Evolutionary conservation across 2,888 invertebrate species (phyloP).

Genomic region (Lithophane leautieri): DNA sequence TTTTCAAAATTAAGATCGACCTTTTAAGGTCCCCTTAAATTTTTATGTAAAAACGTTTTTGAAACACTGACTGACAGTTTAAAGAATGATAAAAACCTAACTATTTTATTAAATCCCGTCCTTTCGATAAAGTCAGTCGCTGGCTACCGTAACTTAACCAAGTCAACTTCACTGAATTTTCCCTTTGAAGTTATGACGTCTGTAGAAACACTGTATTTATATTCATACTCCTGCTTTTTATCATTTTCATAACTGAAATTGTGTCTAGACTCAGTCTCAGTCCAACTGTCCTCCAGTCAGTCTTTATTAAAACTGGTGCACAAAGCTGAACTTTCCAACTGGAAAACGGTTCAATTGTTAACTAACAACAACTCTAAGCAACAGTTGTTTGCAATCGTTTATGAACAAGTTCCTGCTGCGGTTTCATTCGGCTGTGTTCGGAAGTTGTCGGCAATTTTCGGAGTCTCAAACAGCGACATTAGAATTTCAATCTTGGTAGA

Average conservation of each 20-base stretch:
- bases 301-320: conserved; percentile 28
- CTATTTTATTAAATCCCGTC: neutral
- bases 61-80: neutral
- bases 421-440: conserved; percentile 53
- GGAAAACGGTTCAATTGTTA: conserved; percentile 58
- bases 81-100: too few relatives aligned
- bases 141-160: neutral
- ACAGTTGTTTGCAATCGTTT: conserved; percentile 68
- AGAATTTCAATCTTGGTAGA: neutral
- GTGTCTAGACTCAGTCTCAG: conserved; percentile 8
- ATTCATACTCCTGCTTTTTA: neutral
- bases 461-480: neutral
- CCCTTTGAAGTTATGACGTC: neutral
- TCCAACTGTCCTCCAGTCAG: neutral
- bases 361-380: conserved; percentile 66
- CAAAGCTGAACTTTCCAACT: conserved; percentile 39
- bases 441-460: conserved; percentile 40
- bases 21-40: too few relatives aligned
- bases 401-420: conserved; percentile 64
- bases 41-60: neutral
- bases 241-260: conserved; percentile 17
- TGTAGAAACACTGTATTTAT: neutral
- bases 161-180: neutral
- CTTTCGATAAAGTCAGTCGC: neutral
- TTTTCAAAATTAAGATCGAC: too few relatives aligned